Evolutionary conservation across 2,888 invertebrate genomes (phyloP), one percentile per base, ranked within the genome.

Genomic region (Diarsia mendica): DNA sequence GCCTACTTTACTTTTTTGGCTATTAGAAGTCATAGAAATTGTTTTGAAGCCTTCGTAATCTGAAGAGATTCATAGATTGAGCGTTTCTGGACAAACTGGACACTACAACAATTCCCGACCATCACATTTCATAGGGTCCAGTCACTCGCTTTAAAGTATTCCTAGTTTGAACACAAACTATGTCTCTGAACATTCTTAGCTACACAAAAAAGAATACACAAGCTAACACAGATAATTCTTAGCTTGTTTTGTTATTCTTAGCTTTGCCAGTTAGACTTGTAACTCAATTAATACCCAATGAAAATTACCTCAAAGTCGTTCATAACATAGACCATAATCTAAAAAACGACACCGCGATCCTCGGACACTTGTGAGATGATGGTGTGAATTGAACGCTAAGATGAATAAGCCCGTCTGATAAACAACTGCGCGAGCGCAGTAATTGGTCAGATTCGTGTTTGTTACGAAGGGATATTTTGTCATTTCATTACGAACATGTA

Each of bases 371-470:
- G 95, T 92, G 94, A 93, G 95, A 94, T 95, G 96, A 95, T 95
- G 95, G 96, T 96, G 96, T 96, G 95, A 96, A 96, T 95, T 96
- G 95, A 94, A 90, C 94, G 93, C 93, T 92, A 93, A 92, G 95
- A 94, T 95, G 96, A 96, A 95, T 94, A 94, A 95, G 94, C 95
- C 93, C 85, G 91, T 88, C 91, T 89, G 95, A 95, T 95, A 95
- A 95, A 95, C 95, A 95, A 94, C 94, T 93, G 93, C 91, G 91
- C 91, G 92, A 93, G 91, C 83, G 88, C 93, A 90, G 93, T 95
- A 94, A 95, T 95, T 95, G 95, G 94, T 94, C 90, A 92, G 91
- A 92, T 93, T 94, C 92, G 89, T 87, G 84, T 83, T 84, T 91
- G 92, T 92, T 91, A 70, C 80, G 86, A 83, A 33, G 77, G 86